A percentile compares a stretch with the other conserved stretches of the same genome.
These are phyloP conservation scores for Amphibalanus amphitrite DNA, from an alignment of 1,140 invertebrate species.

Conservation along the genomic window DNA sequence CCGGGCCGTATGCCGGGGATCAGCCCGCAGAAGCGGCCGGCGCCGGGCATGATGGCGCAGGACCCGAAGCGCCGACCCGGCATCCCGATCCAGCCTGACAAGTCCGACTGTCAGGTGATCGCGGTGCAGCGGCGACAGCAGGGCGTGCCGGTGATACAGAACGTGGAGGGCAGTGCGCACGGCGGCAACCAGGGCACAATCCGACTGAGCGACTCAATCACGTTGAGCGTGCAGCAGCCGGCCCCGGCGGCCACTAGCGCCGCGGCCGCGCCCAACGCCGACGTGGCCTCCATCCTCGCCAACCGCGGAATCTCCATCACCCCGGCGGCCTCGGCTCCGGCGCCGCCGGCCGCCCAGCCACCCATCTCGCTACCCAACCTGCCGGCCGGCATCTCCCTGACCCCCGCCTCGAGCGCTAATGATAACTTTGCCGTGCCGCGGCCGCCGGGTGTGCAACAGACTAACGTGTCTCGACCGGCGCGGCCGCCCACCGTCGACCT, in stretches of 20 bases:
- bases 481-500: slow-evolving; percentile 1
- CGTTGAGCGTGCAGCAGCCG: not conserved
- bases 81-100: slow-evolving; percentile 36
- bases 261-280: not conserved
- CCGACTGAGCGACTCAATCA: not conserved
- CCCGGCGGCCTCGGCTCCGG: not conserved
- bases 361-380: not conserved
- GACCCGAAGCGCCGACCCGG: slow-evolving; percentile 16
- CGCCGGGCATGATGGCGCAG: not conserved
- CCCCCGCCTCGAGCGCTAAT: not conserved
- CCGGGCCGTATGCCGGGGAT: not conserved
- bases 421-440: not conserved
- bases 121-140: slow-evolving; percentile 49
- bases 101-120: slow-evolving; percentile 41
- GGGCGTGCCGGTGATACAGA: slow-evolving; percentile 47
- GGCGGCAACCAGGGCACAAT: not conserved
- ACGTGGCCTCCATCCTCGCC: not conserved
- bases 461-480: not conserved
- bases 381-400: not conserved
- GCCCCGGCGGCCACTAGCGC: not conserved
- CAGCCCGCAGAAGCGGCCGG: not conserved
- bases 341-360: not conserved
- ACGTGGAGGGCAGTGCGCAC: slow-evolving; percentile 38
- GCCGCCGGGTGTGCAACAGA: not conserved
- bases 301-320: slow-evolving; percentile 3